phyloP scores from a whole-genome alignment of 2,888 invertebrate genomes.

The Piscicola geometra region DNA sequence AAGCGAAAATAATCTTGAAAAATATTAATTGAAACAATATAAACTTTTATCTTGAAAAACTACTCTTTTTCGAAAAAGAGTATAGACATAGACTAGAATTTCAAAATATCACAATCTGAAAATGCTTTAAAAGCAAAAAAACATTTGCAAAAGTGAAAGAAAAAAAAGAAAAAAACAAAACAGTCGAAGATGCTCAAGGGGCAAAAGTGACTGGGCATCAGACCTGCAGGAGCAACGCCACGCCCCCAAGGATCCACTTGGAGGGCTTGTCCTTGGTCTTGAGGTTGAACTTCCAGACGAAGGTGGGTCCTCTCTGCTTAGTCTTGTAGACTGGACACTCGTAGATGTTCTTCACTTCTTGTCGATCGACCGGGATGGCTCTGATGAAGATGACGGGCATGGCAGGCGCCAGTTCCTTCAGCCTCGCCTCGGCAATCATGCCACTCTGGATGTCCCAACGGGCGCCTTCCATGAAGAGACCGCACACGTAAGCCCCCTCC shows the following conservation, averaged over 20 bases:
- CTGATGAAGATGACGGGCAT: constrained; percentile 93
- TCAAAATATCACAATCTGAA: no score
- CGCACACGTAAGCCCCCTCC: constrained; percentile 89
- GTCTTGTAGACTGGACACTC: constrained; percentile 96
- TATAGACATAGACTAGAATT: no score
- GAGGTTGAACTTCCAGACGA: constrained; percentile 93
- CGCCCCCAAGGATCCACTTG: constrained; percentile 91
- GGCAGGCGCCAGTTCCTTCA: constrained; percentile 84
- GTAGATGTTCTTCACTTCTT: constrained; percentile 85
- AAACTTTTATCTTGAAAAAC: no score
- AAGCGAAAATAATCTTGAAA: no score
- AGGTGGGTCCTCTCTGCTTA: constrained; percentile 83
- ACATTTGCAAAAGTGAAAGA: no score
- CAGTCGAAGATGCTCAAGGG: no score
- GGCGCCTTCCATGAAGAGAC: constrained; percentile 86
- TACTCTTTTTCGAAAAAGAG: no score
- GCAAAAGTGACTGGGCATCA: background rate
- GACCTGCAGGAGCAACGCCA: constrained; percentile 66
- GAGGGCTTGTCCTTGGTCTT: constrained; percentile 90
- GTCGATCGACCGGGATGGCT: constrained; percentile 75
- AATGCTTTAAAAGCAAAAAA: no score
- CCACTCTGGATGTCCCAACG: constrained; percentile 87
- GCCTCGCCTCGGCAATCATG: constrained; percentile 81
- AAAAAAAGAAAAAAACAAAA: no score
- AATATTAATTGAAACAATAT: no score